These are phyloP conservation scores for Pecten maximus DNA, from an alignment of 2,888 invertebrate species.

Conservation along the genomic window DNA sequence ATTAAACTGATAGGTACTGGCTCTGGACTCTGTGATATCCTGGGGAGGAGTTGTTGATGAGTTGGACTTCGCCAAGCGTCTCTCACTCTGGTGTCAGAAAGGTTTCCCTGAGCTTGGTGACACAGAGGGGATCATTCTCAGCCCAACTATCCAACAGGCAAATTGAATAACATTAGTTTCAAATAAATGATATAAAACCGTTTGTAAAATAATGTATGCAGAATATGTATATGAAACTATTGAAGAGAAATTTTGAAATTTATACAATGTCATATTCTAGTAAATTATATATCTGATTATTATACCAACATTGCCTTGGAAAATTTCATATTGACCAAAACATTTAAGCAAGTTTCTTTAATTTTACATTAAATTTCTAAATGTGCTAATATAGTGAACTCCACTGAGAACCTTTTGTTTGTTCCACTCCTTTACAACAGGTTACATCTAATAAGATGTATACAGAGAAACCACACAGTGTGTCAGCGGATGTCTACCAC, in stretches of 20 bases:
- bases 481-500: background rate
- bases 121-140: conserved; percentile 76
- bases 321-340: too few relatives aligned
- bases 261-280: too few relatives aligned
- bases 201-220: too few relatives aligned
- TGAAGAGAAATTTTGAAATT: too few relatives aligned
- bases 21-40: conserved; percentile 82
- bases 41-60: conserved; percentile 84
- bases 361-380: background rate
- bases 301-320: too few relatives aligned
- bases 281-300: too few relatives aligned
- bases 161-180: background rate
- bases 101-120: conserved; percentile 80
- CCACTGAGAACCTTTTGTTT: background rate
- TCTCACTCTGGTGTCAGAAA: conserved; percentile 78
- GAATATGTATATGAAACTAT: too few relatives aligned
- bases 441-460: conserved; percentile 7
- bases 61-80: conserved; percentile 81
- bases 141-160: conserved; percentile 80
- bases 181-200: too few relatives aligned
- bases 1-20: conserved; percentile 76
- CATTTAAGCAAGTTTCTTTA: too few relatives aligned
- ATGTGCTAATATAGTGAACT: too few relatives aligned
- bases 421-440: background rate
- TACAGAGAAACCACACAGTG: conserved; percentile 37